Evolutionary conservation across 1,140 invertebrate genomes (phyloP), one percentile per base, ranked within the genome.

Genomic region (Drosophila mauritiana): DNA sequence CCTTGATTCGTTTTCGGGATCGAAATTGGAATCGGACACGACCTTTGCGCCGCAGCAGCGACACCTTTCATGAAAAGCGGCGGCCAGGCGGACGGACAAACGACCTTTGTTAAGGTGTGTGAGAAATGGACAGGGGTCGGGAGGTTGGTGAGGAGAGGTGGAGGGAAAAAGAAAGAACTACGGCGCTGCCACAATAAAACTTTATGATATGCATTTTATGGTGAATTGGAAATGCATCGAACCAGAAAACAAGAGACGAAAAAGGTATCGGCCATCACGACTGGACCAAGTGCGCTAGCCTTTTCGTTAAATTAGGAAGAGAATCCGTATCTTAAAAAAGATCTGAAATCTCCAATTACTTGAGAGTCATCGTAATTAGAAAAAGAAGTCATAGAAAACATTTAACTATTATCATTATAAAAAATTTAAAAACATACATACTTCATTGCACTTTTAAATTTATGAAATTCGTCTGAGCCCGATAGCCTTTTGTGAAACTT

Each of bases 121-220:
- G 63, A 77, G 61, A 77, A 77, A 77, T 77, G 74, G 74, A 51
- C 69, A 51, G 48, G 27, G 48, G 48, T 51, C 27, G 46, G 39
- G 57, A 12, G 27, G 57, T 22, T 3, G 3, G 20, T 2, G 20
- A 22, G 34, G 13, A 4, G n/a, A 22, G 36, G 55, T 45, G 34
- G 10, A 12, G 27, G 57, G 65, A 40, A 48, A 69, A 25, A 56
- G 22, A 70, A 73, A 79, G 75, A 68, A 77, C 59, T 65, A 59
- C 69, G 74, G 54, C 83, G 64, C 69, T 82, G 82, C 70, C 54
- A 84, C 69, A 89, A 89, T 89, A 89, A 89, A 89, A 89, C 70
- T 89, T 90, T 89, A 89, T 89, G 84, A 89, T 89, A 84, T 80
- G 84, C 80, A 89, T 80, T 84, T 89, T 89, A 89, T 84, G 68